These are phyloP conservation scores for Thumatha senex DNA, from an alignment of 2,888 invertebrate species.

Conservation along the genomic window DNA sequence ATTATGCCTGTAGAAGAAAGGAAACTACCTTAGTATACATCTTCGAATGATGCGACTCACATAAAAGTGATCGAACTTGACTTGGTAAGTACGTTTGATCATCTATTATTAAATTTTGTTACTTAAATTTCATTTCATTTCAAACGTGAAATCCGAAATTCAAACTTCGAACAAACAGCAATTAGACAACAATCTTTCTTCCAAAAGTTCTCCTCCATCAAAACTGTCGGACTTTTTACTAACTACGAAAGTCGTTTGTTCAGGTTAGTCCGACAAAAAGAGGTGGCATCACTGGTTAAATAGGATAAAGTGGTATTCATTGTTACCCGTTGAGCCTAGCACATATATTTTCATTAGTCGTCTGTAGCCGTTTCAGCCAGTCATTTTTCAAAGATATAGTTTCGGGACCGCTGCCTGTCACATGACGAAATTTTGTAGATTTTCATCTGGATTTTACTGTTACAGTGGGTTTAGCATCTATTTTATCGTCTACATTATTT, in stretches of 20 bases:
- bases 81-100: too few relatives aligned
- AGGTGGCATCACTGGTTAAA: slow-evolving; percentile 32
- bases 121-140: slow-evolving; percentile 3
- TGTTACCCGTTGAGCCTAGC: slow-evolving; percentile 19
- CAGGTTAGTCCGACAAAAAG: slow-evolving; percentile 35
- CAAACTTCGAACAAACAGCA: slow-evolving; percentile 11
- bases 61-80: too few relatives aligned
- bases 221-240: slow-evolving; percentile 35
- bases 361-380: slow-evolving; percentile 17
- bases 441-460: background rate
- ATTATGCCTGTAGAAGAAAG: too few relatives aligned
- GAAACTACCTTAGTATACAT: too few relatives aligned
- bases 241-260: slow-evolving; percentile 39
- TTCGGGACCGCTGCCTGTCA: slow-evolving; percentile 2
- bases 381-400: slow-evolving; percentile 39
- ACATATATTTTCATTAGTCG: slow-evolving; percentile 41
- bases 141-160: background rate
- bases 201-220: slow-evolving; percentile 24
- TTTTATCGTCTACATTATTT: too few relatives aligned
- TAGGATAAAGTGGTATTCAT: slow-evolving; percentile 41
- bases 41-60: too few relatives aligned
- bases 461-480: background rate
- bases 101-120: background rate
- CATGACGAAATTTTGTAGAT: background rate
- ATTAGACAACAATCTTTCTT: slow-evolving; percentile 20